Base-by-base conservation (phyloP, 2,888 invertebrate species). In the Hydroisotoma schaefferi region DNA sequence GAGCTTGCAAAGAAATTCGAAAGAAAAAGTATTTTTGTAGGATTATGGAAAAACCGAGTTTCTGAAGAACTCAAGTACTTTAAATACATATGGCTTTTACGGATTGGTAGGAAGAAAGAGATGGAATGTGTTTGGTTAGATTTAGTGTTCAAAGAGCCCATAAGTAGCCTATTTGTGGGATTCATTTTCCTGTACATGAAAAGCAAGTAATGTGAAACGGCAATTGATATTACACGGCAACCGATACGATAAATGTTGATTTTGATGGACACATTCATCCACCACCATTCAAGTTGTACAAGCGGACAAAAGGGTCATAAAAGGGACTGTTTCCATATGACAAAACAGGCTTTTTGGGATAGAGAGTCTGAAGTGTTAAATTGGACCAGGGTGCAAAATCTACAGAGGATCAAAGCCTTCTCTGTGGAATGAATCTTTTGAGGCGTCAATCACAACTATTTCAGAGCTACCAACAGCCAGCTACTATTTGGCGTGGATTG, bases 251-350 rank as follows among this genome's bases (percentile, higher is more conserved):
- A n/a, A 4, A 18, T 40, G 40, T 40, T 40, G 40, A 40, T 40
- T 15, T 40, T 40, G 40, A 40, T 40, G 40, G 40, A 40, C 40
- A 40, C n/a, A 10, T 4, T 5, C n/a, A 40, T 5, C 8, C 8
- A 4, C n/a, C 5, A 4, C 4, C n/a, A 40, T 5, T 4, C 8
- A 4, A 5, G 48, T 47, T 57, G 33, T 48, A 57, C 40, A 33
- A 46, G 57, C 44, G 26, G 22, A 52, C 33, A 52, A 57, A 57
- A 43, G 51, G 46, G 25, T 44, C 33, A 44, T 57, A 52, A 18
- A 20, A n/a, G 44, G 57, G 37, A 43, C 40, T 43, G 57, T 57
- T 57, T 18, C 52, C 44, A 46, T 44, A 48, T 57, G 57, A 57
- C 57, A 57, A 57, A 52, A 57, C 40, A 57, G 44, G 52, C 51